Conservation (phyloP, 2,797 vertebrate species). For the Natrix natrix region DNA sequence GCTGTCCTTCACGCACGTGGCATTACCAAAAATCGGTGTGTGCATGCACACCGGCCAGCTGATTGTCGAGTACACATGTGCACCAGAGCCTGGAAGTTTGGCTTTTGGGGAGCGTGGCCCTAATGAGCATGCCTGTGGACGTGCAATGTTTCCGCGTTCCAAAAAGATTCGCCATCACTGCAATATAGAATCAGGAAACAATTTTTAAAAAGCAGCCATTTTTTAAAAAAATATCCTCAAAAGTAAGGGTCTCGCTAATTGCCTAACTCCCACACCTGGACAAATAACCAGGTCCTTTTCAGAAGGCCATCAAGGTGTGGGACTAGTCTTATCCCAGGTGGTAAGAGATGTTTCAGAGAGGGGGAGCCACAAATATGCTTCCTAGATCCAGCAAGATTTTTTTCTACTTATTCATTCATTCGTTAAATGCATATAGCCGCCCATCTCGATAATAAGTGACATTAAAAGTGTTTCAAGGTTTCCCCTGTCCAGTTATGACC, state of each 20-base stretch:
- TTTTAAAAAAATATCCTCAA: background rate
- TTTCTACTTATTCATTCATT: background rate
- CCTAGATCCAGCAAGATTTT: background rate
- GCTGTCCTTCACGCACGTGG: too few species aligned
- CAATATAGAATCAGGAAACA: background rate
- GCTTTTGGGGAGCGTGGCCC: too few species aligned
- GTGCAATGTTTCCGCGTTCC: too few species aligned
- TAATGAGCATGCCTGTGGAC: too few species aligned
- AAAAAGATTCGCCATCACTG: too few species aligned
- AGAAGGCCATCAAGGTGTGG: background rate
- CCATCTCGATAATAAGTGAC: background rate
- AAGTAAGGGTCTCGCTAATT: background rate
- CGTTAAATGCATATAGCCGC: background rate
- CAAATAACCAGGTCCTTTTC: background rate
- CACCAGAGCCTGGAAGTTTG: too few species aligned
- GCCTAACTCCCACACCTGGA: background rate
- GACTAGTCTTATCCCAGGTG: background rate
- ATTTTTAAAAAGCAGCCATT: background rate
- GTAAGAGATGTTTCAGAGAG: background rate
- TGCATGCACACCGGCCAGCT: too few species aligned
- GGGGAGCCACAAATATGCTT: background rate
- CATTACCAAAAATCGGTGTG: too few species aligned
- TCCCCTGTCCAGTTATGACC: too few species aligned
- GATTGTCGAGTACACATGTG: too few species aligned
- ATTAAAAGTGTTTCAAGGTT: background rate